These are phyloP conservation scores for Mesocricetus auratus DNA, from an alignment of 2,113 vertebrate genomes.

Conservation along the genomic window DNA sequence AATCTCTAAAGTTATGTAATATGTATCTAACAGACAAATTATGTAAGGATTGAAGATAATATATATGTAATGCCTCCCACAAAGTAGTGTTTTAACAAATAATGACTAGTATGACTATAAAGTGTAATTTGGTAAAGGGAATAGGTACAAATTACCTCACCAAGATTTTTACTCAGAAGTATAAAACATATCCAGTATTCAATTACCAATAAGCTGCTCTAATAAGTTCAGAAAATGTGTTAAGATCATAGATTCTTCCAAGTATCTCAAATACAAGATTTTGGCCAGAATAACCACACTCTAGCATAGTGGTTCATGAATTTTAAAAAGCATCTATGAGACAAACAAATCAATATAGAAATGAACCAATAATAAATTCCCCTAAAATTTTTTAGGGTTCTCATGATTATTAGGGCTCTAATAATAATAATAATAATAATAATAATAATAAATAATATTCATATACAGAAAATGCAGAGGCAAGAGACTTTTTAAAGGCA, in stretches of 20 bases:
- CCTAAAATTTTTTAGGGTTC: neutral
- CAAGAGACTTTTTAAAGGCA: neutral
- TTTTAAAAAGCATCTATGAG: neutral
- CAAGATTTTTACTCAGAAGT: neutral
- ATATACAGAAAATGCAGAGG: neutral
- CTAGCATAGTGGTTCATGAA: neutral
- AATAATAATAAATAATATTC: neutral
- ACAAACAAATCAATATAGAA: neutral
- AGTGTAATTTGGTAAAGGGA: neutral
- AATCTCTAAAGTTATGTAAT: constrained; percentile 11
- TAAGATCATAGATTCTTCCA: neutral
- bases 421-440: neutral
- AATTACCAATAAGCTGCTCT: neutral
- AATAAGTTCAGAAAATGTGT: neutral
- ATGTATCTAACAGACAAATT: neutral
- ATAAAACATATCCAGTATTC: neutral
- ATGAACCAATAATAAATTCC: neutral
- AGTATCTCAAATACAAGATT: neutral
- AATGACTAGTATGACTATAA: neutral
- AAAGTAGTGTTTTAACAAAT: neutral
- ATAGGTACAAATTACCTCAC: neutral
- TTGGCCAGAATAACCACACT: neutral
- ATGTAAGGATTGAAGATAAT: neutral
- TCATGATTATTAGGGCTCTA: neutral
- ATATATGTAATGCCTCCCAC: neutral